Conservation (phyloP, 2,113 vertebrate genomes). For the Cyprinodon variegatus region DNA sequence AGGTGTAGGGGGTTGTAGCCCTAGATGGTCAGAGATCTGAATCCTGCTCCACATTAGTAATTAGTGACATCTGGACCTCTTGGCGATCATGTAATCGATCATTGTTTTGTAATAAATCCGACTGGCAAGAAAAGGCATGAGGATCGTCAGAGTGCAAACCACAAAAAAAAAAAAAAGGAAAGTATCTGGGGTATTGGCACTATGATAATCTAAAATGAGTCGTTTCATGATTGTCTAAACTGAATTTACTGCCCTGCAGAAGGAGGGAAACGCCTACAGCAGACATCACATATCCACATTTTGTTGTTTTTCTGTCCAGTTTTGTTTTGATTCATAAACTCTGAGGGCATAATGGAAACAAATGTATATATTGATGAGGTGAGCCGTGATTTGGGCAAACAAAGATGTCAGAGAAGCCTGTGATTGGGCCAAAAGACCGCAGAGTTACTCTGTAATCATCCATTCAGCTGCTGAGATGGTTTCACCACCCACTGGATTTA, state of each 20-base stretch:
- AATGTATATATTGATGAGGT: background rate
- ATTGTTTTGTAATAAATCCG: slow-evolving; percentile 22
- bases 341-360: background rate
- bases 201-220: background rate
- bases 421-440: slow-evolving; percentile 11
- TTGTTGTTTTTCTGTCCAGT: background rate
- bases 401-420: background rate
- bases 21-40: slow-evolving; percentile 52
- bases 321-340: background rate
- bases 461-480: slow-evolving; percentile 45
- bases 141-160: too few relatives aligned
- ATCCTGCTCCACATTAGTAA: slow-evolving; percentile 15
- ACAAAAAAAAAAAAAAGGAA: too few relatives aligned
- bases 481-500: slow-evolving; percentile 64
- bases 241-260: slow-evolving; percentile 1
- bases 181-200: background rate
- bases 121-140: too few relatives aligned
- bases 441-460: slow-evolving; percentile 25
- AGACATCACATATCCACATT: background rate
- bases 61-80: slow-evolving; percentile 12
- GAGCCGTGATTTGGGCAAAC: too few relatives aligned
- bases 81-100: background rate
- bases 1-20: background rate
- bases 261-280: background rate
- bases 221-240: slow-evolving; percentile 43